These are phyloP conservation scores for Steinernema feltiae DNA, from an alignment of 1,140 invertebrate genomes.

Conservation along the genomic window DNA sequence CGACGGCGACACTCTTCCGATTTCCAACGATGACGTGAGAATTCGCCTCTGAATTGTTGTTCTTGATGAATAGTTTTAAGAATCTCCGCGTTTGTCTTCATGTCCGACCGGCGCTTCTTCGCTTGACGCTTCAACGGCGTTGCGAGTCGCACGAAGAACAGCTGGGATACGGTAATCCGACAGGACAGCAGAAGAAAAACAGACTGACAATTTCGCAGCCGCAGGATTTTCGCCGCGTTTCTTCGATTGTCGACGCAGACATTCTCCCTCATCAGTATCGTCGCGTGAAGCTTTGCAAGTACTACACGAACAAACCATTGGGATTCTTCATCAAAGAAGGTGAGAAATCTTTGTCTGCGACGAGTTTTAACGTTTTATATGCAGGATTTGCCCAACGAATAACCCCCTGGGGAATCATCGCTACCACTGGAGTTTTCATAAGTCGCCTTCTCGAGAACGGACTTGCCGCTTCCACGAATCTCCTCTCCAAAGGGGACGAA, in stretches of 20 bases:
- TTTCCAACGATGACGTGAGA: conserved; percentile 27
- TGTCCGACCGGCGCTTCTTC: neutral
- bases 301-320: conserved; percentile 73
- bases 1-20: conserved; percentile 19
- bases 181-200: conserved; percentile 24
- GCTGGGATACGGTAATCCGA: conserved; percentile 27
- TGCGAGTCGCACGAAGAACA: conserved; percentile 27
- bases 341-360: neutral
- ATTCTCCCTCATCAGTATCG: conserved; percentile 92
- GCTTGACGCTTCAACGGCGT: conserved; percentile 17
- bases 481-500: conserved; percentile 94
- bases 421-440: conserved; percentile 29
- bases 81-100: conserved; percentile 23
- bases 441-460: conserved; percentile 68
- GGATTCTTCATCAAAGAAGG: conserved; percentile 64
- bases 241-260: conserved; percentile 95
- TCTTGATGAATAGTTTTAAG: conserved; percentile 19
- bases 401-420: conserved; percentile 4
- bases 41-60: neutral
- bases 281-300: conserved; percentile 82
- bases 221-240: conserved; percentile 63
- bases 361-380: conserved; percentile 5
- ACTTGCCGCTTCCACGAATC: conserved; percentile 79
- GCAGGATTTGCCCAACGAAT: neutral
- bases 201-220: conserved; percentile 25